phyloP scores from a whole-genome alignment of 2,113 vertebrate species.

The Falco punctatus region DNA sequence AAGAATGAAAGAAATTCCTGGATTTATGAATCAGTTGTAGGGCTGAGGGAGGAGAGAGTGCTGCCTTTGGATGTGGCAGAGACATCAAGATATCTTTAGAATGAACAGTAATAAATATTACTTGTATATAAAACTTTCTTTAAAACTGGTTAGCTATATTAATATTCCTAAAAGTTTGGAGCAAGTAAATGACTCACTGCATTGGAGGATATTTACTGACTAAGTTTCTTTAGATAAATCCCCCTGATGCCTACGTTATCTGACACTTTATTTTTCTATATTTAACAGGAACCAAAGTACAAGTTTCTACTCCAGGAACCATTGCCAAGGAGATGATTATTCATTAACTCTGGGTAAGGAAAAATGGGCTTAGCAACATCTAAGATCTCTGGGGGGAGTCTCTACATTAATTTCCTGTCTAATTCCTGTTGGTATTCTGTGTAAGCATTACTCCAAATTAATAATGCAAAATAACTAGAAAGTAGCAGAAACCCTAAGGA shows the following conservation, averaged over 20 bases:
- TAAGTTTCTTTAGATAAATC: not conserved
- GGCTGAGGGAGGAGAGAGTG: not conserved
- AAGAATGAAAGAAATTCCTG: not conserved
- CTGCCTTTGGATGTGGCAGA: not conserved
- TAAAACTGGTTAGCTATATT: not conserved
- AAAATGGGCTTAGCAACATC: constrained; percentile 35
- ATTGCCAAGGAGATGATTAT: constrained; percentile 59
- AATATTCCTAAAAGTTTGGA: not conserved
- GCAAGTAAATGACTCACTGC: not conserved
- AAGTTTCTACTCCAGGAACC: not conserved
- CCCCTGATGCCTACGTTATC: not conserved
- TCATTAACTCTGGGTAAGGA: constrained; percentile 58
- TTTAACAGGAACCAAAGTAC: constrained; percentile 43
- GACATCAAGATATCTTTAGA: not conserved
- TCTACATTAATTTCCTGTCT: constrained; percentile 47
- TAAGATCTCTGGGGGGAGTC: constrained; percentile 21
- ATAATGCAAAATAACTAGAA: constrained; percentile 48
- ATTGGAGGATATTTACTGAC: not conserved
- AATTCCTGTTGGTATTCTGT: constrained; percentile 31
- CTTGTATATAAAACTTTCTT: not conserved
- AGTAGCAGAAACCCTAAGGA: not conserved
- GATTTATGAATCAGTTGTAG: not conserved
- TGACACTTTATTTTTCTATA: constrained; percentile 26
- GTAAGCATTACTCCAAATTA: constrained; percentile 39
- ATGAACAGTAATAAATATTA: not conserved